Base-by-base conservation (phyloP, 2,888 invertebrate genomes). In the Fissipunctia ypsillon region DNA sequence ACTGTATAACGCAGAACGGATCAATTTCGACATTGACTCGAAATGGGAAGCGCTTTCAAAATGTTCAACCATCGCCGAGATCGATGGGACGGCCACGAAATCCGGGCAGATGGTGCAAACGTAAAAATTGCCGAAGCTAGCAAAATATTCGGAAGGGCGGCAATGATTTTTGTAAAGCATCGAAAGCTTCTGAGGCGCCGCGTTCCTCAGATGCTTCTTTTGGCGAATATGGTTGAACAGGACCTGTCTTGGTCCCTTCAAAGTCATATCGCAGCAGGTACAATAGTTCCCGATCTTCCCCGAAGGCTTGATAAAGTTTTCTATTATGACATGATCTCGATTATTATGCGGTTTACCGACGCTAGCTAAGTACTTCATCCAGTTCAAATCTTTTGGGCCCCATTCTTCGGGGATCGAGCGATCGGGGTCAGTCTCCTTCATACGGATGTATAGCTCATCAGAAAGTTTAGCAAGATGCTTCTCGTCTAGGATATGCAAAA, bases 211-310 rank as follows among this genome's bases (percentile, higher is more conserved):
- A 87, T 96, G 96, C 83, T 96, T 96, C 87, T 96, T 96, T 87
- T 96, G 96, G 1, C 96, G 94, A 7, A 96, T 95, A 64, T 96
- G 96, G 65, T 96, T 96, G 88, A 96, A 96, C 2, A 96, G 84
- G 35, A 96, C 95, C 84, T 96, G 96, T 7, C 96, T 87, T 0
- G 96, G 96, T 3, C 96, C 96, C 68, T 96, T 96, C 60, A 96
- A 68, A 0, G 94, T 95, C 94, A 96, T 94, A 28, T 95, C 96
- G 67, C 96, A 96, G 74, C 96, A 96, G 0, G 93, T 91, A 77
- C 96, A 96, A 73, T 92, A 94, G 80, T 96, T 96, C 0, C 94
- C 93, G 7, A 95, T 91, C 87, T 96, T 96, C 0, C 95, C 95
- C 0, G 95, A 94, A 0, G 96, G 94, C 65, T 93, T 95, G 0